Base-by-base conservation (phyloP, 2,888 invertebrate species). In the Eucera pruinosa region DNA sequence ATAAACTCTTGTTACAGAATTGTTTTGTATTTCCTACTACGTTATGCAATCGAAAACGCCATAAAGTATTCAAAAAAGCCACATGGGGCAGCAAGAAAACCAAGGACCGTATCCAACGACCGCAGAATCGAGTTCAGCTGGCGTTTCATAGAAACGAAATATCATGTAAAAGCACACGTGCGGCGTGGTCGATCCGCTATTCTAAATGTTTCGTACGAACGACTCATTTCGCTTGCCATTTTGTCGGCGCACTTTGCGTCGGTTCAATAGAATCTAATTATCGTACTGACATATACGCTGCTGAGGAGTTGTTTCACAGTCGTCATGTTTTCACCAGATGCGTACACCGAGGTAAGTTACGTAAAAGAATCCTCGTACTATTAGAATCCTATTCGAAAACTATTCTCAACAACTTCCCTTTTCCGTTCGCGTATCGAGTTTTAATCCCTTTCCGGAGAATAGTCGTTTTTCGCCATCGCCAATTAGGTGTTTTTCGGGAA, bases 201-300 rank as follows among this genome's bases (percentile, higher is more conserved):
- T 18, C 33, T 15, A 57, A 66, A 55, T 30, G 33, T 30, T 47
- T 27, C 33, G 23, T 33, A 33, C 13, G n/a, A 33, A 25, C n/a
- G 43, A 20, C 23, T 54, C 43, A 55, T 50, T 62, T 50, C 13
- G 13, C 25, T 18, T 6, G n/a, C 20, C 23, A 25, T 60, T 66
- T 45, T 52, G 43, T 50, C 55, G 18, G 15, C 20, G 47, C 6
- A 20, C 48, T 61, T 62, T 67, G 57, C 27, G 58, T 23, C 41
- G n/a, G 25, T 36, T 43, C 45, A 43, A 48, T 18, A 43, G 39
- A 72, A 67, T 76, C 58, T 73, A 68, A 77, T 68, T 77, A 74
- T 67, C 62, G 11, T 11, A 47, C 23, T n/a, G 72, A 65, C 41
- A 55, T 48, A n/a, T 52, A 18, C 18, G 39, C 27, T 43, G 23